phyloP scores from a whole-genome alignment of 1,140 invertebrate species.

The Scaptomyza graminum region DNA sequence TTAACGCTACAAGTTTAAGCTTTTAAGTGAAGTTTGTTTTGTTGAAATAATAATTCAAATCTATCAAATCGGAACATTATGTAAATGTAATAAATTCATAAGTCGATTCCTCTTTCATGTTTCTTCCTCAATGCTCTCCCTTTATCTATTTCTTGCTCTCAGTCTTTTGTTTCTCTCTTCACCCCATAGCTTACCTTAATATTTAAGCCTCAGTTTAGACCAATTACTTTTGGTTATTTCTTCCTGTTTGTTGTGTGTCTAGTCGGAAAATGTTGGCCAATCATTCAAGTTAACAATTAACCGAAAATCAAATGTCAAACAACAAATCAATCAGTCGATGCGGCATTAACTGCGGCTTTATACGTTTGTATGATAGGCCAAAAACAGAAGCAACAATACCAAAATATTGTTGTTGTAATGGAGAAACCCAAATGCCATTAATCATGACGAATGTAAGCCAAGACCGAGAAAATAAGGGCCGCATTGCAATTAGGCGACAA shows the following conservation, averaged over 20 bases:
- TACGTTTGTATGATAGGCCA: conserved; percentile 4
- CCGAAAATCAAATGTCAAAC: conserved; percentile 43
- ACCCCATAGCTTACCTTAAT: not conserved
- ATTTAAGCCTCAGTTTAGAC: conserved; percentile 18
- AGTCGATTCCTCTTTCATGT: no score
- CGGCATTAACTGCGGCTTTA: conserved; percentile 46
- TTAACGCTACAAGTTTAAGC: no score
- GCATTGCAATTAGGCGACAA: conserved; percentile 59
- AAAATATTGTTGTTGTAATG: conserved; percentile 20
- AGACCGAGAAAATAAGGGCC: conserved; percentile 3
- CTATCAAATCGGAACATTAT: no score
- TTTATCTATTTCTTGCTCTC: not conserved
- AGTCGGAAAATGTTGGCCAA: conserved; percentile 63
- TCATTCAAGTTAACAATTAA: conserved; percentile 77
- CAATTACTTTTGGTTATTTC: conserved; percentile 32
- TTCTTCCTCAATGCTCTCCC: no score
- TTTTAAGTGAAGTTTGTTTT: no score
- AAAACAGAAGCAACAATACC: conserved; percentile 20
- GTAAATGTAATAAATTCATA: no score
- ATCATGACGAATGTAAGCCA: conserved; percentile 49
- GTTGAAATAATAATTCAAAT: no score
- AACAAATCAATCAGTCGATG: conserved; percentile 71
- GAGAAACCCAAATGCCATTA: conserved; percentile 55
- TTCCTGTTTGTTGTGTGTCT: conserved; percentile 33
- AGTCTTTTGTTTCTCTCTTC: no score